Evolutionary conservation across 2,888 invertebrate species (phyloP), one percentile per base, ranked within the genome.

Genomic region (Tetragnatha montana): DNA sequence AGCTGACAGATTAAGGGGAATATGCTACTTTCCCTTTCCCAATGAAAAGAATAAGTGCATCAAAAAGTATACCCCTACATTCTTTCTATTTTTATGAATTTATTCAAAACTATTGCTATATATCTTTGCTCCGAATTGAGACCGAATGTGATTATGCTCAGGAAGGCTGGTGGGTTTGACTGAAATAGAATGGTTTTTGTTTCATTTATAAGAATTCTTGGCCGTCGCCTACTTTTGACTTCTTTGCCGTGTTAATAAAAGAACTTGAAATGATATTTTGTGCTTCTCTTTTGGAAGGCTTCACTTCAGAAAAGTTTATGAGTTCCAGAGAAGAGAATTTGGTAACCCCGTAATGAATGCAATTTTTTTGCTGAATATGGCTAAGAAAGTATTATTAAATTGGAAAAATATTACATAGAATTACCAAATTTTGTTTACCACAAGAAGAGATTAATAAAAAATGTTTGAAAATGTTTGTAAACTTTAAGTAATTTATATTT

Each of bases 1-100:
- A 79, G 78, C 79, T 86, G 79, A 71, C 85, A 86, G 70, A 79
- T 79, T 78, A 79, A 79, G 85, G 79, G 60, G 60, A 73, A 79
- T 86, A 86, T n/a, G 73, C 22, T 76, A 69, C 60, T 85, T 71
- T 50, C 73, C 50, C 70, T 71, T 17, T 35, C 14, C 50, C n/a
- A 35, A 86, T n/a, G 35, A 73, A 76, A 86, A 79, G 78, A 69
- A 19, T 19, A 60, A 86, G 60, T 60, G 60, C 70, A 86, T 79
- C 50, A 79, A 86, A 85, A 85, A 22, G 17, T 14, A 17, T 70
- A 78, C n/a, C 6, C 51, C 14, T 17, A 71, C 35, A 71, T 35
- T 14, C 21, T 6, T 86, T 78, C 78, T 51, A 70, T 70, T 14
- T 84, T 78, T 70, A 14, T 76, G 76, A 76, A 70, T 76, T 84